A percentile compares a stretch with the other conserved stretches of the same genome.
Evolutionary conservation across 2,888 invertebrate species (phyloP).

Genomic region (Protonemura montana): DNA sequence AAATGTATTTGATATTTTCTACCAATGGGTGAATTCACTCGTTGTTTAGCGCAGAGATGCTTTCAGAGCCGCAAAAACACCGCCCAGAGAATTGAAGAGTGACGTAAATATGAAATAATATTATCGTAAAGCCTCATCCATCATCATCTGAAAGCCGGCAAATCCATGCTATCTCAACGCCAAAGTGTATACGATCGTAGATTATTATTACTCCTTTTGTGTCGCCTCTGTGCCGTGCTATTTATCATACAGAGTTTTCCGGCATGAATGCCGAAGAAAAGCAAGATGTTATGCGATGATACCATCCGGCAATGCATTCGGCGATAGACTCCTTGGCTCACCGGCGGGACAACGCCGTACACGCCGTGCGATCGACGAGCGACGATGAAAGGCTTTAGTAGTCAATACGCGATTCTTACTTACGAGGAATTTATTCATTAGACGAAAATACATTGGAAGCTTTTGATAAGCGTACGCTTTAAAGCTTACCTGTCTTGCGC

Average conservation of each 20-base stretch:
- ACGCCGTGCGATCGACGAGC: background rate
- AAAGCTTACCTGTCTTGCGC: background rate
- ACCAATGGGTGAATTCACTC: slow-evolving; percentile 14
- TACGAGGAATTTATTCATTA: background rate
- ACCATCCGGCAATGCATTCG: background rate
- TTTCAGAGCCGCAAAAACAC: slow-evolving; percentile 10
- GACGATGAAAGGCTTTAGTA: background rate
- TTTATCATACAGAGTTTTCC: slow-evolving; percentile 34
- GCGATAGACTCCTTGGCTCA: background rate
- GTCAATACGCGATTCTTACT: background rate
- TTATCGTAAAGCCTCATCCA: slow-evolving; percentile 31
- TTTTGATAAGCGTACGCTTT: background rate
- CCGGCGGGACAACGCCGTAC: background rate
- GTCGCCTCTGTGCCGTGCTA: slow-evolving; percentile 26
- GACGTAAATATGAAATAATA: slow-evolving; percentile 38
- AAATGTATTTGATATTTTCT: background rate
- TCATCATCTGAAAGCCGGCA: slow-evolving; percentile 5
- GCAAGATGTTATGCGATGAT: background rate
- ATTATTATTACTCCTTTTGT: slow-evolving; percentile 42
- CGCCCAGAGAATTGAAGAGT: slow-evolving; percentile 13
- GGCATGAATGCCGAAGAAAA: slow-evolving; percentile 1
- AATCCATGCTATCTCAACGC: slow-evolving; percentile 15
- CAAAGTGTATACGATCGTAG: slow-evolving; percentile 40
- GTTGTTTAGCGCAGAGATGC: background rate
- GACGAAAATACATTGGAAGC: background rate